A percentile compares a stretch with the other conserved stretches of the same genome.
Evolutionary conservation across 2,113 vertebrate species (phyloP).

Genomic region (Callionymus lyra): DNA sequence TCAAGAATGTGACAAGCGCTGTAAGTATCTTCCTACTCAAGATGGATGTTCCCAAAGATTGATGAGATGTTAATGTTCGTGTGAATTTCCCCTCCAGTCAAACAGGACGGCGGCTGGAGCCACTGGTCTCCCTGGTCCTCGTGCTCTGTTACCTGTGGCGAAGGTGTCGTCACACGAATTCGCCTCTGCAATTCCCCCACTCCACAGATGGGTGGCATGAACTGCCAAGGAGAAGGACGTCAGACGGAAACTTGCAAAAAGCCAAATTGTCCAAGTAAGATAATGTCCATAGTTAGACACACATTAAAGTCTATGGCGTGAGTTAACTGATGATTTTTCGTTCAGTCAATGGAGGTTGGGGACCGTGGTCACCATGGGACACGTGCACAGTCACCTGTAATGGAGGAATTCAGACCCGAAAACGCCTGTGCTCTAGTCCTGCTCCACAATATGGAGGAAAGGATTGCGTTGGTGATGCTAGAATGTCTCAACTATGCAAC

Average conservation of each 20-base stretch:
- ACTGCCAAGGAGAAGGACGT: constrained; percentile 85
- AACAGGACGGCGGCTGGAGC: constrained; percentile 96
- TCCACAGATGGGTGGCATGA: constrained; percentile 88
- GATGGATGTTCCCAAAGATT: constrained; percentile 5
- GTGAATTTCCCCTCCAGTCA: constrained; percentile 76
- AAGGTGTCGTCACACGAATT: constrained; percentile 88
- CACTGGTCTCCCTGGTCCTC: constrained; percentile 99
- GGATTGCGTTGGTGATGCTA: constrained; percentile 76
- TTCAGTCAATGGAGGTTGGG: constrained; percentile 90
- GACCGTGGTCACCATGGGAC: constrained; percentile 93
- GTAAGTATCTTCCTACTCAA: constrained; percentile 63
- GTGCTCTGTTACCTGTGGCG: constrained; percentile 90
- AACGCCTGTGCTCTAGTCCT: constrained; percentile 85
- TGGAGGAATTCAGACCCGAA: constrained; percentile 80
- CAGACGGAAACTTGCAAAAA: constrained; percentile 83
- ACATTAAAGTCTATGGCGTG: neutral
- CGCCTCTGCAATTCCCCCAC: constrained; percentile 97
- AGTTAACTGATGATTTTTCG: constrained; percentile 6
- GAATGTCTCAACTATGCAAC: constrained; percentile 79
- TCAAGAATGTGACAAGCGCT: constrained; percentile 95
- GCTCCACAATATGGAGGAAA: constrained; percentile 84
- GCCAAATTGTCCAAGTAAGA: constrained; percentile 85
- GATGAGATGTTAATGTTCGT: constrained; percentile 12
- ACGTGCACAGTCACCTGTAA: constrained; percentile 86
- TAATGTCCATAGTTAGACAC: neutral